These are phyloP conservation scores for Brenthis ino DNA, from an alignment of 2,888 invertebrate genomes.

Conservation along the genomic window DNA sequence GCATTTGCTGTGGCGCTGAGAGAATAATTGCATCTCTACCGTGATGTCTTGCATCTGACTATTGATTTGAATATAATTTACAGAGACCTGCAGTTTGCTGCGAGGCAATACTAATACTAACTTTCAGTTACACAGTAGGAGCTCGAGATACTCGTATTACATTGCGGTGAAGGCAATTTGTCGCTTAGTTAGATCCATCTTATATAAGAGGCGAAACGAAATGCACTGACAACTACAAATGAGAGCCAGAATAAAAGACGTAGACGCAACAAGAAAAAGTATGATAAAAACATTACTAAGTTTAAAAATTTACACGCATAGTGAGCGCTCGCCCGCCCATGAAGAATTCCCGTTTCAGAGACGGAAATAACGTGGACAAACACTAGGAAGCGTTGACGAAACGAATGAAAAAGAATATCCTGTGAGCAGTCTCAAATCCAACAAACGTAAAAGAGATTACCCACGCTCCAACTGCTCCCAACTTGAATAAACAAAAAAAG, in stretches of 20 bases:
- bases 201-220: constrained; percentile 32
- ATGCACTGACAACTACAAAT: constrained; percentile 53
- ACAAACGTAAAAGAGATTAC: constrained; percentile 81
- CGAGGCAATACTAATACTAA: neutral
- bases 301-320: constrained; percentile 76
- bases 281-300: constrained; percentile 56
- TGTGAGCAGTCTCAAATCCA: constrained; percentile 67
- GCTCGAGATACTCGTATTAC: constrained; percentile 1
- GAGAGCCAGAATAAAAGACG: constrained; percentile 55
- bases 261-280: constrained; percentile 50
- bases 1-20: constrained; percentile 17
- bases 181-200: constrained; percentile 35
- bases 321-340: constrained; percentile 63
- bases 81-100: neutral
- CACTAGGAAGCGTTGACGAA: constrained; percentile 67
- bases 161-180: constrained; percentile 29
- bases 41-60: constrained; percentile 26
- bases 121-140: neutral
- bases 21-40: constrained; percentile 28
- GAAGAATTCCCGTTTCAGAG: constrained; percentile 54
- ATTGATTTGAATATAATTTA: constrained; percentile 8
- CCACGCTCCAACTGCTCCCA: constrained; percentile 76
- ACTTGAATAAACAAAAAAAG: constrained; percentile 79
- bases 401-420: constrained; percentile 70
- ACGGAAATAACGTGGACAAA: constrained; percentile 65